Conservation (phyloP, 2,888 invertebrate species). For the Yponomeuta sedellus region DNA sequence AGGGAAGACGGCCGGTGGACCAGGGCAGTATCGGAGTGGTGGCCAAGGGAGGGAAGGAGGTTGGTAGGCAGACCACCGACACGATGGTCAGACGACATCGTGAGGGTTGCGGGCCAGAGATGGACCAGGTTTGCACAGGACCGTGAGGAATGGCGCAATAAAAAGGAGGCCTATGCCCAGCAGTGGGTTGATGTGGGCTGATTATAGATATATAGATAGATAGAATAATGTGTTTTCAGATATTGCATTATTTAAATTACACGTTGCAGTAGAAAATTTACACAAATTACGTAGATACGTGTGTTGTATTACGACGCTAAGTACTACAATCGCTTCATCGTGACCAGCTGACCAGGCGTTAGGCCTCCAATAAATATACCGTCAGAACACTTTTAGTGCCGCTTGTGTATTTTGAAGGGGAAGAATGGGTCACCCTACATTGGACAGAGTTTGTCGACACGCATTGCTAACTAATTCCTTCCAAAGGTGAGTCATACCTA, state of each 20-base stretch:
- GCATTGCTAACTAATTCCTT: not conserved
- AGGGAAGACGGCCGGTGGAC: no score
- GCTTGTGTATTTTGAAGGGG: not conserved
- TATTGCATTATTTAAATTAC: not conserved
- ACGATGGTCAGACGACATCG: no score
- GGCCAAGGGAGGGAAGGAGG: no score
- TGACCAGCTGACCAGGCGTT: not conserved
- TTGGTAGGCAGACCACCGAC: no score
- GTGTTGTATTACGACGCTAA: not conserved
- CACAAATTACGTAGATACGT: not conserved
- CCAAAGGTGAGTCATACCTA: conserved; percentile 1
- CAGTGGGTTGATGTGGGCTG: no score
- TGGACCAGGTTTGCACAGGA: no score
- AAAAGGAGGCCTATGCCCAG: no score
- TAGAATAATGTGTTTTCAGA: no score
- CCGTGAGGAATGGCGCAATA: no score
- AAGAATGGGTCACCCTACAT: not conserved
- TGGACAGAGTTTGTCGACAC: not conserved
- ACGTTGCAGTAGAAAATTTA: not conserved
- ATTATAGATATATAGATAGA: no score
- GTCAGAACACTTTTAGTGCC: not conserved
- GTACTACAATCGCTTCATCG: not conserved
- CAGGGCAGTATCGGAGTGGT: no score
- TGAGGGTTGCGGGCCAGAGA: no score
- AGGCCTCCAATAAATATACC: not conserved